Conservation (phyloP, 2,797 vertebrate genomes). For the Labroides dimidiatus region DNA sequence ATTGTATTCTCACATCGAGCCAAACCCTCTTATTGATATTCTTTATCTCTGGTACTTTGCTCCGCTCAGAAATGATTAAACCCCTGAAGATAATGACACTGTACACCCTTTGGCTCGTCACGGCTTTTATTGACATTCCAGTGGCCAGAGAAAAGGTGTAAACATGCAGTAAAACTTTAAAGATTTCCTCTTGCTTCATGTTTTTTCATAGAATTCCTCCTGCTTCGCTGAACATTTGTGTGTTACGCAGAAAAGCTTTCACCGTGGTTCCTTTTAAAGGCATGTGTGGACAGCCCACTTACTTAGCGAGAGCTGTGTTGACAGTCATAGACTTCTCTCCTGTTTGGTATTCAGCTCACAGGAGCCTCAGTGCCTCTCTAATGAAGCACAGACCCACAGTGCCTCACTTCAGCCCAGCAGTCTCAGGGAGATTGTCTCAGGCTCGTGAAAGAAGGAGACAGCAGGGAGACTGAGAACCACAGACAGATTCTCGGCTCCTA, state of each 20-base stretch:
- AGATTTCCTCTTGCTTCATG: conserved; percentile 1
- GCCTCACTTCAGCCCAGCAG: conserved; percentile 53
- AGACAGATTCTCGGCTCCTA: conserved; percentile 18
- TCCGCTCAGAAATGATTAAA: conserved; percentile 60
- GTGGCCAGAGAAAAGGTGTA: conserved; percentile 48
- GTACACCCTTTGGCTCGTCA: conserved; percentile 45
- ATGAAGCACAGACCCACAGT: conserved; percentile 70
- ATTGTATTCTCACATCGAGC: conserved; percentile 22
- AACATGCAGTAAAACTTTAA: conserved; percentile 31
- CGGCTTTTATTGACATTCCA: conserved; percentile 67
- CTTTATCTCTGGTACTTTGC: conserved; percentile 74
- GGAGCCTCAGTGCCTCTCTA: conserved; percentile 59
- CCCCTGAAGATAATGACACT: conserved; percentile 56
- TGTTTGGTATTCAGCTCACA: conserved; percentile 80
- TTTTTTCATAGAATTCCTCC: conserved; percentile 14
- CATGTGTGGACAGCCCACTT: conserved; percentile 49
- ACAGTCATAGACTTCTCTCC: conserved; percentile 55
- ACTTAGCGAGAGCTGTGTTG: conserved; percentile 56
- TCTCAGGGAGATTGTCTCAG: conserved; percentile 48
- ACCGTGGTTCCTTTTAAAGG: conserved; percentile 29
- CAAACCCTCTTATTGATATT: conserved; percentile 31
- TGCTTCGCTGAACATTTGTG: not conserved
- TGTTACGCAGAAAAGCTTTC: conserved; percentile 23
- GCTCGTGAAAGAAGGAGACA: conserved; percentile 45
- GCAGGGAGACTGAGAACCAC: conserved; percentile 16